Percentiles rank a stretch among this genome's conserved stretches.
These are phyloP conservation scores for Formica exsecta DNA, from an alignment of 1,140 invertebrate species.

Conservation along the genomic window DNA sequence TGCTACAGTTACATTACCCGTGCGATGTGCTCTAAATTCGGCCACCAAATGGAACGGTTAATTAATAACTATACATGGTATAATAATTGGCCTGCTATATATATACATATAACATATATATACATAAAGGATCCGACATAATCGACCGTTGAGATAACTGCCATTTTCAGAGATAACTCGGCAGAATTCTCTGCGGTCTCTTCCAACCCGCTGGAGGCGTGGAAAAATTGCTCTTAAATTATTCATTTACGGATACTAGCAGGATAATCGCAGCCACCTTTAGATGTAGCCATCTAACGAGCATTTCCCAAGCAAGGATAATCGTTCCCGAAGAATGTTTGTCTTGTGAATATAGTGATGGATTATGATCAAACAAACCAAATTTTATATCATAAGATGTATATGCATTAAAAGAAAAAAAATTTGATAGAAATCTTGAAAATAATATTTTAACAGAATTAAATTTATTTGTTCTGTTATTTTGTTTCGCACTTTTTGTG, in stretches of 20 bases:
- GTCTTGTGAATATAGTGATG: conserved; percentile 16
- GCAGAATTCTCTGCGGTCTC: conserved; percentile 12
- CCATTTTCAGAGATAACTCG: conserved; percentile 24
- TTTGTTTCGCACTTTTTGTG: not conserved
- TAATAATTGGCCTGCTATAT: conserved; percentile 10
- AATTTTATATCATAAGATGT: conserved; percentile 2
- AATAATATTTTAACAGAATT: not conserved
- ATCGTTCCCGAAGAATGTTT: conserved; percentile 58
- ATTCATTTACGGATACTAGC: conserved; percentile 64
- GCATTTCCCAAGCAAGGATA: conserved; percentile 59
- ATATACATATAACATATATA: not conserved
- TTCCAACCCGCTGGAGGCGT: conserved; percentile 14
- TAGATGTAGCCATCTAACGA: conserved; percentile 62
- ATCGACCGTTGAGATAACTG: conserved; percentile 31
- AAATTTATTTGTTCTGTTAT: not conserved
- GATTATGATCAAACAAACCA: conserved; percentile 27
- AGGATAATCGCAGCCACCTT: conserved; percentile 54
- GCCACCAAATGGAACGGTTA: conserved; percentile 55
- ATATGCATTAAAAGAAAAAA: not conserved
- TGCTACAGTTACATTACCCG: conserved; percentile 65
- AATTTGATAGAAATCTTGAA: not conserved
- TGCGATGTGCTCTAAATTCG: conserved; percentile 69
- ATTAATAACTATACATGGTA: conserved; percentile 71
- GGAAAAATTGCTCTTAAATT: conserved; percentile 70
- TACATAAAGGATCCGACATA: not conserved